These are phyloP conservation scores for Menura novaehollandiae DNA, from an alignment of 2,113 vertebrate genomes.

Conservation along the genomic window DNA sequence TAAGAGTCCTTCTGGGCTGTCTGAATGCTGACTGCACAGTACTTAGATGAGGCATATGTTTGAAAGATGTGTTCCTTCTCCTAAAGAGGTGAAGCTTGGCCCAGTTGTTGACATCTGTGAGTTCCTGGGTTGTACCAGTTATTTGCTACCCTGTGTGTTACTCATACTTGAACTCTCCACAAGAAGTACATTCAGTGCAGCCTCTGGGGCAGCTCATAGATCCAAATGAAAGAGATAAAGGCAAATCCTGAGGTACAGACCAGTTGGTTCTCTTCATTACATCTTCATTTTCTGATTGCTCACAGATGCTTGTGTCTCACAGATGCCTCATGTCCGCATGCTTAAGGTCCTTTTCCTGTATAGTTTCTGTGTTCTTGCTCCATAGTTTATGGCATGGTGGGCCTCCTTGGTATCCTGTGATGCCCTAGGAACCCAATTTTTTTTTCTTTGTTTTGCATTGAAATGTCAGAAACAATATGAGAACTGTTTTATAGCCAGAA, in stretches of 20 bases:
- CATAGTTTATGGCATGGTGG: not conserved
- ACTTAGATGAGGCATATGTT: not conserved
- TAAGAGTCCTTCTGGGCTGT: not conserved
- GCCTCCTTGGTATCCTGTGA: not conserved
- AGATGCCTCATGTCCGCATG: not conserved
- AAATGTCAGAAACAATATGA: not conserved
- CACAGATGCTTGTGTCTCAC: not conserved
- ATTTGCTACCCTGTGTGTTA: not conserved
- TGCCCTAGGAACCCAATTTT: not conserved
- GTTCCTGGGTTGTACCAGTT: not conserved
- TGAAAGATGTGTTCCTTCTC: not conserved
- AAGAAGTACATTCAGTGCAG: not conserved
- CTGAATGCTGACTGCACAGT: not conserved
- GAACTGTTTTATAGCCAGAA: not conserved
- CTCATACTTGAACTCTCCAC: not conserved
- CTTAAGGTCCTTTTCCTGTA: not conserved
- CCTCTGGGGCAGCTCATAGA: not conserved
- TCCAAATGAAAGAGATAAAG: not conserved
- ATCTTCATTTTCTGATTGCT: not conserved
- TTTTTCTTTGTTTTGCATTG: not conserved
- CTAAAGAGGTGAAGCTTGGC: not conserved
- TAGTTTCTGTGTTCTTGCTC: not conserved
- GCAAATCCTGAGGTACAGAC: not conserved
- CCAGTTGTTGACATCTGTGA: not conserved
- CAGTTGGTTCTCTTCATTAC: not conserved